Evolutionary conservation across 2,113 vertebrate species (phyloP).

Genomic region (Oenanthe oenanthe): DNA sequence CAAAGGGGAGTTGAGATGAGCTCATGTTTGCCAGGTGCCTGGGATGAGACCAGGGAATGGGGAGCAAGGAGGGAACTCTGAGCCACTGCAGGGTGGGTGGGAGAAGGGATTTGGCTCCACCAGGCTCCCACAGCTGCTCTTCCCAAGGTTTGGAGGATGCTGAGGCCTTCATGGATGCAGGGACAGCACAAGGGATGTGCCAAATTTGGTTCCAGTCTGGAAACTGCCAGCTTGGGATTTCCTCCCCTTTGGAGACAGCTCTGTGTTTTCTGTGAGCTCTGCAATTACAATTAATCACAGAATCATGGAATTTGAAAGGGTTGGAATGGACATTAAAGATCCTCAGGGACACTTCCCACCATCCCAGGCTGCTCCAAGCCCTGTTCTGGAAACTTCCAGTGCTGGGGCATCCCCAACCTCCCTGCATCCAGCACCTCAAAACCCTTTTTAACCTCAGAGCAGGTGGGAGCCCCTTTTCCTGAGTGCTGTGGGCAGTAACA

Average conservation of each 20-base stretch:
- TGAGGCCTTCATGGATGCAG: accelerated
- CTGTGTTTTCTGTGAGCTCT: accelerated
- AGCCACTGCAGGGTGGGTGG: neutral
- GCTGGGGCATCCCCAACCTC: neutral
- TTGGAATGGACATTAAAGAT: neutral
- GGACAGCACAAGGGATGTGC: neutral
- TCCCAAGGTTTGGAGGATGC: neutral
- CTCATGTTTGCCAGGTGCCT: neutral
- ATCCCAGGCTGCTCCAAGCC: neutral
- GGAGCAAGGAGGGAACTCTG: neutral
- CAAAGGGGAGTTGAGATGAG: neutral
- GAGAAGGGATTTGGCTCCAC: neutral
- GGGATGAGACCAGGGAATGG: neutral
- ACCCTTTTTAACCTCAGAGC: neutral
- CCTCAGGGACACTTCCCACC: neutral
- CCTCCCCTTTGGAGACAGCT: neutral
- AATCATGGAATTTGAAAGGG: accelerated
- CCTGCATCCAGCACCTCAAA: neutral
- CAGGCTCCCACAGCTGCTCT: neutral
- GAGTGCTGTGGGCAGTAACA: accelerated
- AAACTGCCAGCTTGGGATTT: neutral
- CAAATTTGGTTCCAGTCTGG: neutral
- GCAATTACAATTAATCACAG: neutral
- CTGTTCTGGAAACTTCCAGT: neutral
- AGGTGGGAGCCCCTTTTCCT: accelerated